Percentiles rank a stretch among this genome's conserved stretches.
These are phyloP conservation scores for Sebastes itinus DNA, from an alignment of 2,797 vertebrate genomes.

Conservation along the genomic window DNA sequence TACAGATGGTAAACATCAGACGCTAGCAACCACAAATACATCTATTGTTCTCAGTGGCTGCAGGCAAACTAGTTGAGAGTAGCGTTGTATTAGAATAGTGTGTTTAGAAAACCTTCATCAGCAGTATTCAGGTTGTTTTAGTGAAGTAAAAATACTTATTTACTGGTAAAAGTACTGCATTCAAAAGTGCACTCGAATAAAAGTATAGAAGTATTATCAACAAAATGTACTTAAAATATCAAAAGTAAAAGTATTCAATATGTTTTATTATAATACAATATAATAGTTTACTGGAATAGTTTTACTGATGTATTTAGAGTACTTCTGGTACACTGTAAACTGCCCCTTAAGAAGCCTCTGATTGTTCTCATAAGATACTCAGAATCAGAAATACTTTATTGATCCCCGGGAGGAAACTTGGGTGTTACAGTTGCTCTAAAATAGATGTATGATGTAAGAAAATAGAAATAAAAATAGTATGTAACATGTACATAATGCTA, in stretches of 20 bases:
- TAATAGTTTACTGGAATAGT: neutral
- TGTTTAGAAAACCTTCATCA: neutral
- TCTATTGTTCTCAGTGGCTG: neutral
- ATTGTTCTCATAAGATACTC: no score
- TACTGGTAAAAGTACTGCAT: neutral
- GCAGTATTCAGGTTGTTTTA: neutral
- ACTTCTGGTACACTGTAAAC: no score
- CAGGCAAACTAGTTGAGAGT: neutral
- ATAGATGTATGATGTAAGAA: no score
- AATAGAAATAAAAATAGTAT: no score
- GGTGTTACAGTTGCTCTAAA: no score
- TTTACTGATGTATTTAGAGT: neutral
- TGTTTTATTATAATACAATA: no score
- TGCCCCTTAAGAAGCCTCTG: no score
- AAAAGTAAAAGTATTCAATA: neutral
- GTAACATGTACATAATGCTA: no score
- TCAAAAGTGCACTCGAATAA: neutral
- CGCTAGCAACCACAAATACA: neutral
- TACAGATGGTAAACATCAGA: neutral
- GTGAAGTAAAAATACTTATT: neutral
- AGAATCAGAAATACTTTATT: no score
- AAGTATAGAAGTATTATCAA: neutral
- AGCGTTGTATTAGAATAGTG: neutral
- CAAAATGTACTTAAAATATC: neutral
- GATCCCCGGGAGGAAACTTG: no score